A percentile compares a stretch with the other conserved stretches of the same genome.
Evolutionary conservation across 2,888 invertebrate genomes (phyloP).

Genomic region (Bedellia somnulentella): DNA sequence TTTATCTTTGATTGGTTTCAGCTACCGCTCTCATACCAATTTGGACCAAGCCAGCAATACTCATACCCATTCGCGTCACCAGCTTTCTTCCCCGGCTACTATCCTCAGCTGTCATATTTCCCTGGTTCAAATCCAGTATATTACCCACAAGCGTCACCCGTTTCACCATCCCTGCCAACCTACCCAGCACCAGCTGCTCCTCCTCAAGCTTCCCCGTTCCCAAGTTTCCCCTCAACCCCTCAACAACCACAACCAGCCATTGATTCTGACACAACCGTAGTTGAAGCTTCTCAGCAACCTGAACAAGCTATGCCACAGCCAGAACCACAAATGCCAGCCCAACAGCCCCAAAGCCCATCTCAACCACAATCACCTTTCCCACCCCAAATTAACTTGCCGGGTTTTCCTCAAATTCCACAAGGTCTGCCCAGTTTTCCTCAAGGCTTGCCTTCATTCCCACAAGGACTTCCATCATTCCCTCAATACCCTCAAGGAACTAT

Average conservation of each 20-base stretch:
- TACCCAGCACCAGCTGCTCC: conserved; percentile 1
- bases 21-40: too few relatives aligned
- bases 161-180: background rate
- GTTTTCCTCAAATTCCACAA: conserved; percentile 1
- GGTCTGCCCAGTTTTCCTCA: conserved; percentile 17
- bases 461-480: conserved; percentile 11
- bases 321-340: background rate
- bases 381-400: conserved; percentile 9
- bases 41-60: conserved; percentile 26
- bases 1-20: too few relatives aligned
- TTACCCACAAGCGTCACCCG: conserved; percentile 17
- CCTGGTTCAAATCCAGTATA: conserved; percentile 21
- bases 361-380: conserved; percentile 3
- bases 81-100: conserved; percentile 21
- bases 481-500: conserved; percentile 17
- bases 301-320: conserved; percentile 14
- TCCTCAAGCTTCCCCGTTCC: background rate
- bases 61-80: conserved; percentile 17
- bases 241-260: conserved; percentile 16
- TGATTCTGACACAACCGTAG: conserved; percentile 35
- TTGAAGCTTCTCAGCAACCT: conserved; percentile 37
- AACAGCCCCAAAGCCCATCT: background rate
- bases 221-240: background rate
- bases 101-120: conserved; percentile 25
- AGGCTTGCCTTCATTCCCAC: conserved; percentile 16